Evolutionary conservation across 2,113 vertebrate genomes (phyloP).

Genomic region (Recurvirostra avosetta): DNA sequence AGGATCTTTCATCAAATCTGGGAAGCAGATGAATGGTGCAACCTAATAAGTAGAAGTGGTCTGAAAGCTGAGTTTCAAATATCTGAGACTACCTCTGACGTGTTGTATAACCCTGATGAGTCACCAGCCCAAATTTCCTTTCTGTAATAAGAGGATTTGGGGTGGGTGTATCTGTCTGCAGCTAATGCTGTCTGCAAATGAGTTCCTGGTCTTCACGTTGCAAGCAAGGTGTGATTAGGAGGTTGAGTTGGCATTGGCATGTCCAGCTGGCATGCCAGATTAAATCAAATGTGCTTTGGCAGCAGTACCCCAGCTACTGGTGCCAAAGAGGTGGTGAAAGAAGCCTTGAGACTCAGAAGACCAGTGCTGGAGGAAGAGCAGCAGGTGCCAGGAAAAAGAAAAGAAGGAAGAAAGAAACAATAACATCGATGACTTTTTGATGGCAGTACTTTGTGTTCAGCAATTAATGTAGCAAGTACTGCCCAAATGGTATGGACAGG

Average conservation of each 20-base stretch:
- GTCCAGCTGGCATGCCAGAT: not conserved
- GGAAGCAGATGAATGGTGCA: not conserved
- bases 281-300: not conserved
- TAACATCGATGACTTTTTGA: not conserved
- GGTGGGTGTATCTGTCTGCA: not conserved
- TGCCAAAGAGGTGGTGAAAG: not conserved
- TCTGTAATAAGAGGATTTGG: not conserved
- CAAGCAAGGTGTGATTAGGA: not conserved
- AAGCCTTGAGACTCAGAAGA: not conserved
- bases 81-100: not conserved
- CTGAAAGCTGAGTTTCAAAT: not conserved
- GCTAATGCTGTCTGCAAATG: not conserved
- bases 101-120: not conserved
- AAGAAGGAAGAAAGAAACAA: not conserved
- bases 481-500: not conserved
- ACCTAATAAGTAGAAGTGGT: not conserved
- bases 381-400: not conserved
- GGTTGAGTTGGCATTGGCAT: not conserved
- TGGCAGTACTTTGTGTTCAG: not conserved
- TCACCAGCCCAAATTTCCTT: not conserved
- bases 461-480: not conserved
- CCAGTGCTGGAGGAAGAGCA: not conserved
- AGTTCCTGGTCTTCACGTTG: not conserved
- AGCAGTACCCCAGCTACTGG: not conserved
- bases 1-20: not conserved